These are phyloP conservation scores for Brachymystax lenok DNA, from an alignment of 2,797 vertebrate genomes.

Conservation along the genomic window DNA sequence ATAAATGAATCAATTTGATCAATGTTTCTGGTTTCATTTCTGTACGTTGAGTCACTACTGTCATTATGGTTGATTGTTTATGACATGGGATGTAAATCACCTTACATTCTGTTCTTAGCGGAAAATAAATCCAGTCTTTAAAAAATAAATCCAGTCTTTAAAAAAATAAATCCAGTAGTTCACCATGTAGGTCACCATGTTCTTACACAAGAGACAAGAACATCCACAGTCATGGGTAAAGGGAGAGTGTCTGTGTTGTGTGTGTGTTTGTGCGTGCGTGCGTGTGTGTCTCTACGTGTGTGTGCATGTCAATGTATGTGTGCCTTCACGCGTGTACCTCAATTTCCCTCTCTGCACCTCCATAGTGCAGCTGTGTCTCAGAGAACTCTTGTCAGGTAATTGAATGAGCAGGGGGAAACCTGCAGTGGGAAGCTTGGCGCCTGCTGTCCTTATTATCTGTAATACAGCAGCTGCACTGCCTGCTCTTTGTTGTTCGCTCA, in stretches of 20 bases:
- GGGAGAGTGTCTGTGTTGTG: background rate
- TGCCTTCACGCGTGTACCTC: slow-evolving; percentile 49
- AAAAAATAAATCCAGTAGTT: background rate
- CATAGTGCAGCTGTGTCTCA: slow-evolving; percentile 73
- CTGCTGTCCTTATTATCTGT: slow-evolving; percentile 78
- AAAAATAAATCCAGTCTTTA: background rate
- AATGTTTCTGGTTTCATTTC: slow-evolving; percentile 63
- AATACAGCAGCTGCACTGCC: slow-evolving; percentile 69
- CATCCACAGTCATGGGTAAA: background rate
- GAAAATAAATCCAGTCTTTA: no score
- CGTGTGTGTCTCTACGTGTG: slow-evolving; percentile 32
- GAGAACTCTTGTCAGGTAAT: slow-evolving; percentile 76
- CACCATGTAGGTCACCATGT: background rate
- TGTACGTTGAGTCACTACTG: slow-evolving; percentile 38
- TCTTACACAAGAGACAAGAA: slow-evolving; percentile 2
- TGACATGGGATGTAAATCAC: background rate
- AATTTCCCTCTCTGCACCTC: slow-evolving; percentile 73
- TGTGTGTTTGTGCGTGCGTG: background rate
- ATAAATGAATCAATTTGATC: slow-evolving; percentile 56
- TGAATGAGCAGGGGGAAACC: slow-evolving; percentile 72
- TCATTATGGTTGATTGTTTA: slow-evolving; percentile 43
- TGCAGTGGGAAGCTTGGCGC: slow-evolving; percentile 68
- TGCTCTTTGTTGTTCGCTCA: slow-evolving; percentile 70
- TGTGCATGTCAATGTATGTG: slow-evolving; percentile 58
- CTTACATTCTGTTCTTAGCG: no score